These are phyloP conservation scores for Panopea generosa DNA, from an alignment of 2,888 invertebrate species.

Conservation along the genomic window DNA sequence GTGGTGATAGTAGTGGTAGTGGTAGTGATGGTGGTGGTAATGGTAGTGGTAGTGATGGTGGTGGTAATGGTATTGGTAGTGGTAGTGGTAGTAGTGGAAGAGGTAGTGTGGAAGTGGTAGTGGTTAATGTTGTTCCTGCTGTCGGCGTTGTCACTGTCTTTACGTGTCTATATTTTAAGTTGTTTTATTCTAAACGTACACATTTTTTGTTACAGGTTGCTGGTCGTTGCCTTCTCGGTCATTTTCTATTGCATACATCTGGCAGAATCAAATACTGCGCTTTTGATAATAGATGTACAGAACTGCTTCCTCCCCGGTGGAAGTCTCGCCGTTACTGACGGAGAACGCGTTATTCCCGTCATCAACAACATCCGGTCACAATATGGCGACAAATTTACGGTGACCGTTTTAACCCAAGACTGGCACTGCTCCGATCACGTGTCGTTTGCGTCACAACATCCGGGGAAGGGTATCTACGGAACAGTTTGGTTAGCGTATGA, in stretches of 20 bases:
- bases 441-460: constrained; percentile 79
- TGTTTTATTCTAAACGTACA: no score
- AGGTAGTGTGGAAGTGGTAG: no score
- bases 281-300: constrained; percentile 80
- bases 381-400: constrained; percentile 57
- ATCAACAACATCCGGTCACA: constrained; percentile 74
- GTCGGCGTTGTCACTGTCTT: no score
- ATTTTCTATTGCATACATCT: background rate
- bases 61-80: no score
- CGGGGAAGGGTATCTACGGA: constrained; percentile 31
- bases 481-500: constrained; percentile 66
- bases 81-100: no score
- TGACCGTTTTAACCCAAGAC: constrained; percentile 78
- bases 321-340: constrained; percentile 72
- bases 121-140: no score
- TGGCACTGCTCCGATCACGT: constrained; percentile 81
- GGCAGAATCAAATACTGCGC: constrained; percentile 58
- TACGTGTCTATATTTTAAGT: no score
- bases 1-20: no score
- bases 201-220: constrained; percentile 6
- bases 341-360: constrained; percentile 72
- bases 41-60: no score
- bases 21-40: no score
- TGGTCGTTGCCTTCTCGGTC: background rate
- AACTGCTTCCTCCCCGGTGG: constrained; percentile 79